A percentile compares a stretch with the other conserved stretches of the same genome.
phyloP scores from a whole-genome alignment of 2,888 invertebrate species.

The Girardia tigrina region DNA sequence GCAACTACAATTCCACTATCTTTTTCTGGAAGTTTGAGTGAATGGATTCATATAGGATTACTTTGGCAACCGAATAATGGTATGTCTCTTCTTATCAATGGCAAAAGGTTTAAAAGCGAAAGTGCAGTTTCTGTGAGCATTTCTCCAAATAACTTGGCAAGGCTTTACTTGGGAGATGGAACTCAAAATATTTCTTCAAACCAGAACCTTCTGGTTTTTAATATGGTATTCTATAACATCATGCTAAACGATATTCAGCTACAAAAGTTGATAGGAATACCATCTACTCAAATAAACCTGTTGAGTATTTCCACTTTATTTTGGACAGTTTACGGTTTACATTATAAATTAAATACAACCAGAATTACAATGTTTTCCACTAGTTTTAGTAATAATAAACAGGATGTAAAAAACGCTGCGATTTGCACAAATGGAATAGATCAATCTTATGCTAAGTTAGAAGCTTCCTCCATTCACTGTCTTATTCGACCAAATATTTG shows the following conservation, averaged over 20 bases:
- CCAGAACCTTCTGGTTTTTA: background rate
- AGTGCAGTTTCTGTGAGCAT: background rate
- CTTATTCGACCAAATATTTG: background rate
- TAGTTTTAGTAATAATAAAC: background rate
- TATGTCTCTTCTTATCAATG: background rate
- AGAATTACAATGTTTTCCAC: background rate
- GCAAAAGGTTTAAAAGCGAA: background rate
- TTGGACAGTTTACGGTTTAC: constrained; percentile 15
- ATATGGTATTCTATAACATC: background rate
- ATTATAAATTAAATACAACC: background rate
- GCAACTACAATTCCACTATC: background rate
- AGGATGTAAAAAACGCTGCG: background rate
- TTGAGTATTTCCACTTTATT: background rate
- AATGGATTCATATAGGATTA: background rate
- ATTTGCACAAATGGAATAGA: background rate
- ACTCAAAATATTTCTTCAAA: background rate
- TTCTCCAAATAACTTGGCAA: background rate
- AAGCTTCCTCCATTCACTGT: background rate
- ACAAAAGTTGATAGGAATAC: background rate
- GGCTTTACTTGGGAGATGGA: background rate
- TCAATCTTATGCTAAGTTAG: background rate
- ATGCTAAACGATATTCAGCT: background rate
- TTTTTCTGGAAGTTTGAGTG: background rate
- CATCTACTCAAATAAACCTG: background rate
- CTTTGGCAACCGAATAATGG: background rate